Base-by-base conservation (phyloP, 2,888 invertebrate species). In the Drosophila monieri region DNA sequence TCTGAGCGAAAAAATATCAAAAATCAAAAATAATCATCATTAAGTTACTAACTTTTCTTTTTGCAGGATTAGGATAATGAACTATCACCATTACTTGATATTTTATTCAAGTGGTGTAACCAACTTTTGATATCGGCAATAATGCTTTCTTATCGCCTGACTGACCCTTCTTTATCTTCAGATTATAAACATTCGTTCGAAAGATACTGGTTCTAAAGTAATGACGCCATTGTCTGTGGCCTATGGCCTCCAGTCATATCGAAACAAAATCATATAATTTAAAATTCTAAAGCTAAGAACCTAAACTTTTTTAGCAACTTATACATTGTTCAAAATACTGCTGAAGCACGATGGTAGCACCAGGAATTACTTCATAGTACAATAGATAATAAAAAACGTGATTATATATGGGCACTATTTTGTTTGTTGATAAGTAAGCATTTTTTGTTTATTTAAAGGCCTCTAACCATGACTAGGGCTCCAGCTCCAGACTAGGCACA, bases 381-480 rank as follows among this genome's bases (percentile, higher is more conserved):
- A 27, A 32, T n/a, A 12, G 32, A 35, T 35, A 6, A 1, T 2
- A n/a, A n/a, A 15, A n/a, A 41, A 21, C 21, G 5, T 37, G 57
- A 55, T 54, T 23, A 55, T 5, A 8, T 21, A 27, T 9, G 15
- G 6, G 14, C 21, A 12, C 6, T 12, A 6, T 10, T 46, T 23
- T 21, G 49, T 43, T 65, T 65, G 30, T 52, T 37, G 35, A 35
- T 43, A 62, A 14, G 27, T n/a, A 10, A 2, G 9, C 6, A 18
- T 10, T 10, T 10, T 10, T 32, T 6, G 3, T 43, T 6, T 15
- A 30, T 12, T 44, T 21, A 14, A 30, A 32, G 14, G 6, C 30
- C 41, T 43, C 18, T 64, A 52, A 64, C n/a, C 52, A 44, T 65
- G 65, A 52, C 52, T 52, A 27, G 8, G 52, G 51, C 10, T 0